Base-by-base conservation (phyloP, 2,113 vertebrate species). In the Ellobius talpinus region DNA sequence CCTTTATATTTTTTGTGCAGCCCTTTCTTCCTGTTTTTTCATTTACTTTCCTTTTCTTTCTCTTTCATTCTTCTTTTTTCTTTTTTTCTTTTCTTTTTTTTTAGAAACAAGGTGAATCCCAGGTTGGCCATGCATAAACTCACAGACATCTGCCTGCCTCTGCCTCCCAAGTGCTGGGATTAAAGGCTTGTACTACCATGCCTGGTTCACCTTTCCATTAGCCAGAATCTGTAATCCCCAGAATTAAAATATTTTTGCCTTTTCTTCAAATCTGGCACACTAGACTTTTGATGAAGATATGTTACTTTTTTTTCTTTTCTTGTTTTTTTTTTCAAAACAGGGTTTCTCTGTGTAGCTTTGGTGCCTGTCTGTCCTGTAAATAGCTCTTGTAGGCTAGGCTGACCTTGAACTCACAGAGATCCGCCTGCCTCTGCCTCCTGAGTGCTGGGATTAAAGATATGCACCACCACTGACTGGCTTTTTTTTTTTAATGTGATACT, bases 221-320 rank as follows among this genome's bases (percentile, higher is more conserved):
- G 99, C 99, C 99, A 99, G 99, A 98, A 58, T 58, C 99, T 99
- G 98, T 99, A 99, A 98, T 99, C 99, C 1, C 99, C 99, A 82
- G 99, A 99, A 99, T 99, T 99, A 97, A 99, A 99, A 98, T 99
- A 99, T 96, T 99, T 99, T 99, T 99, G 99, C 99, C 63, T 29
- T 68, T 36, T 86, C 61, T 99, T 97, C 29, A 98, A n/a, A 68
- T 89, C 73, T 79, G 19, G 66, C 23, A 81, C 12, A 14, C 7
- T 96, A 88, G 1, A 68, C 0, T 81, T 84, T 63, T 63, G n/a
- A 42, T 84, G n/a, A 84, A 42, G 7, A 84, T n/a, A 36, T 21
- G 21, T 55, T 55, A 81, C 78, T n/a, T 58, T 58, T 58, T 19
- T 58, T 58, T 58, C 17, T 58, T 58, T 19, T 58, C 55, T 19